A percentile compares a stretch with the other conserved stretches of the same genome.
phyloP scores from a whole-genome alignment of 2,888 invertebrate genomes.

The Apamea sordens region DNA sequence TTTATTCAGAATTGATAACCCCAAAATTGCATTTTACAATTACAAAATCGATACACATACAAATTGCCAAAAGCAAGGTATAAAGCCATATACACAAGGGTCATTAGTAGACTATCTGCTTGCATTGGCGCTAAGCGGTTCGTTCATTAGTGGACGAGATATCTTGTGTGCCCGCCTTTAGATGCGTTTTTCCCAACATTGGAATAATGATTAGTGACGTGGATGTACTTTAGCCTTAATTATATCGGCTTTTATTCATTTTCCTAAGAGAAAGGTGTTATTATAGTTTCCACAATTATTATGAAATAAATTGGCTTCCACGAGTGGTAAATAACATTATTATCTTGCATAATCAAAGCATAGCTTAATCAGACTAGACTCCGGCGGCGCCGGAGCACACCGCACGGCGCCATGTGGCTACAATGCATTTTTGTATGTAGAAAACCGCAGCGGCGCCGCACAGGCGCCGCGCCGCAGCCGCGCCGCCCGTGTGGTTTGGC shows the following conservation, averaged over 20 bases:
- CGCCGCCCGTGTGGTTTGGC: no score
- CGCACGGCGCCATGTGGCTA: no score
- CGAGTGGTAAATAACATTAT: no score
- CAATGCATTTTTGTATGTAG: no score
- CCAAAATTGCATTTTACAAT: constrained; percentile 14
- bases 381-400: no score
- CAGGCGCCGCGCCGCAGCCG: no score
- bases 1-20: not conserved
- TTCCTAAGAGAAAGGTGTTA: no score
- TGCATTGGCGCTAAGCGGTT: constrained; percentile 69
- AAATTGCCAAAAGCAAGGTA: constrained; percentile 24
- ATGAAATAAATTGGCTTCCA: no score
- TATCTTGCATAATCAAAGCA: no score
- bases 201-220: constrained; percentile 13
- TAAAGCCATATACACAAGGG: constrained; percentile 42
- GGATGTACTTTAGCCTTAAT: not conserved
- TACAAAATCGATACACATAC: constrained; percentile 39
- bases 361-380: no score
- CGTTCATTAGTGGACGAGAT: constrained; percentile 65
- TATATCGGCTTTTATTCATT: not conserved
- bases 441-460: no score
- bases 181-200: constrained; percentile 35
- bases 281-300: no score
- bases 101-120: constrained; percentile 66
- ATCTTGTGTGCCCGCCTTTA: constrained; percentile 40